Conservation (phyloP, 2,113 vertebrate species). For the Okapia johnstoni region DNA sequence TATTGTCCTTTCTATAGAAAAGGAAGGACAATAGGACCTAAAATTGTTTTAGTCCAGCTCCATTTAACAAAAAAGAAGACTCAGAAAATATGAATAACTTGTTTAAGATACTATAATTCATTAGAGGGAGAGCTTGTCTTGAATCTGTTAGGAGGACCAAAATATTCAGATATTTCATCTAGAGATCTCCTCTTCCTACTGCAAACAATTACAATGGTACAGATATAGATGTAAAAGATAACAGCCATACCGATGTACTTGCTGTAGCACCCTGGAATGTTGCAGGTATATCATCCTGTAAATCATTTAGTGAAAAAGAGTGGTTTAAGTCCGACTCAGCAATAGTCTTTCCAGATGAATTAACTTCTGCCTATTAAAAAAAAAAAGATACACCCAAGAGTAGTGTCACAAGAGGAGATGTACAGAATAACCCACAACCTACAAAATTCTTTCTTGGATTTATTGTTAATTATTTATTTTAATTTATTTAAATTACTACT, state of each 20-base stretch:
- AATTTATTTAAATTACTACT: background rate
- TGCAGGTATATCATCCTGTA: constrained; percentile 67
- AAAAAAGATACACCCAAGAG: background rate
- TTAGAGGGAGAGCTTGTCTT: background rate
- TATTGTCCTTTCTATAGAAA: no score
- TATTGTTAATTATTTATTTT: background rate
- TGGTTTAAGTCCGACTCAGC: constrained; percentile 70
- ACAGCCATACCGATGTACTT: constrained; percentile 70
- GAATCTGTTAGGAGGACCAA: constrained; percentile 5
- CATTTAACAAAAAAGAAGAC: background rate
- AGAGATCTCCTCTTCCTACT: background rate
- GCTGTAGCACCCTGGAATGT: constrained; percentile 69
- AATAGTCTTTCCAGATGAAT: constrained; percentile 78
- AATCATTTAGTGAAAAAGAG: constrained; percentile 60
- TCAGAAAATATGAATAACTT: constrained; percentile 19
- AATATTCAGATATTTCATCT: background rate
- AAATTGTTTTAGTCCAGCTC: background rate
- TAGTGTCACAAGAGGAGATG: background rate
- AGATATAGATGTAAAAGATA: background rate
- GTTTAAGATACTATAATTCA: background rate
- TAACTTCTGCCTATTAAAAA: constrained; percentile 82
- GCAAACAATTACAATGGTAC: background rate
- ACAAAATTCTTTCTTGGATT: background rate
- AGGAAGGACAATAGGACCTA: background rate
- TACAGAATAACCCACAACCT: background rate